Conservation (phyloP, 2,888 invertebrate genomes). For the Hyposoter dolosus region DNA sequence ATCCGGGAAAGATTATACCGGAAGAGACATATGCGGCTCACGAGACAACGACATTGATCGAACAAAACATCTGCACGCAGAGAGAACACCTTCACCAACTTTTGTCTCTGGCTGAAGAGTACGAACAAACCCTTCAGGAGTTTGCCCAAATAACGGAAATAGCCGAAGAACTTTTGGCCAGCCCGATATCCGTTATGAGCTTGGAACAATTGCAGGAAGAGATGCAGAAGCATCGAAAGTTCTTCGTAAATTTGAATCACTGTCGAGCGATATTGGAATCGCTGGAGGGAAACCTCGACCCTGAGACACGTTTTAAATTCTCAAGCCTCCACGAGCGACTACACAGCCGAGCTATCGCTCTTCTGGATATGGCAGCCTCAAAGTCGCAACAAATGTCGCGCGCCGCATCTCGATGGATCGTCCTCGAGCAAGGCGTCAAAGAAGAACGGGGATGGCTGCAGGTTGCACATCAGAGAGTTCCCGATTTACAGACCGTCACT, state of each 20-base stretch:
- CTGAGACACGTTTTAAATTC: constrained; percentile 91
- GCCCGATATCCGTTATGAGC: constrained; percentile 90
- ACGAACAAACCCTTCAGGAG: constrained; percentile 94
- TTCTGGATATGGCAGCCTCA: constrained; percentile 93
- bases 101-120: constrained; percentile 92
- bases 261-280: constrained; percentile 95
- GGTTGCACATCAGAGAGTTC: constrained; percentile 93
- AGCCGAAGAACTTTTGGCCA: constrained; percentile 92
- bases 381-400: constrained; percentile 93
- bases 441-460: constrained; percentile 94
- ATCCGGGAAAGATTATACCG: constrained; percentile 90
- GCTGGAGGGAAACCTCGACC: constrained; percentile 93
- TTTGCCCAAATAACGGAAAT: constrained; percentile 94
- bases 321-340: constrained; percentile 91
- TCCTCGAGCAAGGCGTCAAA: constrained; percentile 92
- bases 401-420: constrained; percentile 94
- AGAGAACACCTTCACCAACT: constrained; percentile 92
- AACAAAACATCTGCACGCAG: constrained; percentile 89
- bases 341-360: constrained; percentile 90
- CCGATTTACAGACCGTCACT: constrained; percentile 92
- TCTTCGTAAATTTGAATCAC: constrained; percentile 95
- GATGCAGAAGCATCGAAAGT: constrained; percentile 95
- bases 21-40: constrained; percentile 88
- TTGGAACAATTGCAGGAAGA: constrained; percentile 94
- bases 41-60: constrained; percentile 89